Conservation (phyloP, 2,113 vertebrate genomes). For the Sapayoa aenigma region DNA sequence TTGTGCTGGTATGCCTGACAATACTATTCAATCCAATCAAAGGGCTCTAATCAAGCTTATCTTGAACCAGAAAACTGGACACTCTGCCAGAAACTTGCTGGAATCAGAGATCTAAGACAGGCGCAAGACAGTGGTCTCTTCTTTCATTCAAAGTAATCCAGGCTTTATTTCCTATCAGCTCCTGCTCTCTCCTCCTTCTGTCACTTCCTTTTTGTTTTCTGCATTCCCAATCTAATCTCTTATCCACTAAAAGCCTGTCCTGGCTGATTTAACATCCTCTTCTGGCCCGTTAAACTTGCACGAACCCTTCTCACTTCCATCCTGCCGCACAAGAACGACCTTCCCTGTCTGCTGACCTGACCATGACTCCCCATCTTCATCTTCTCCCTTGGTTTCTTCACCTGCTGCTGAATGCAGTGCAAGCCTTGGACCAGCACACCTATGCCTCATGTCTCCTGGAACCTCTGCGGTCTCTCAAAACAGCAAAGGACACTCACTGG, state of each 20-base stretch:
- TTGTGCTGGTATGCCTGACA: not conserved
- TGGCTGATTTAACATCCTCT: not conserved
- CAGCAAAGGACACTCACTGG: not conserved
- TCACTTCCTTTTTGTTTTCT: not conserved
- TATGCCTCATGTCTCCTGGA: not conserved
- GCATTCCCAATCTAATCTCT: not conserved
- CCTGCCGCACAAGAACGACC: accelerated
- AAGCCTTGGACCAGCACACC: not conserved
- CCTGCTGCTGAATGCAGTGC: not conserved
- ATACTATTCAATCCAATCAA: not conserved
- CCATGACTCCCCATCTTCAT: not conserved
- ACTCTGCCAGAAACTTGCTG: not conserved
- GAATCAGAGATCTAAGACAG: not conserved
- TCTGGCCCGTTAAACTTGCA: not conserved
- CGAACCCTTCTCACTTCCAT: not conserved
- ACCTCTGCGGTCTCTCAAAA: accelerated
- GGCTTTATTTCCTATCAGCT: not conserved
- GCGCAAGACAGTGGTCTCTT: not conserved
- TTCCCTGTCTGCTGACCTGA: not conserved
- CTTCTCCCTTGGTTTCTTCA: not conserved
- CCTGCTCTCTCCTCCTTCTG: not conserved
- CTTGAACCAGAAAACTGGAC: not conserved
- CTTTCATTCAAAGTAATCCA: not conserved
- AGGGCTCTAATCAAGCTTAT: not conserved
- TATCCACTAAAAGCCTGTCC: not conserved